phyloP scores from a whole-genome alignment of 2,888 invertebrate species.

The Caradrina clavipalpis region DNA sequence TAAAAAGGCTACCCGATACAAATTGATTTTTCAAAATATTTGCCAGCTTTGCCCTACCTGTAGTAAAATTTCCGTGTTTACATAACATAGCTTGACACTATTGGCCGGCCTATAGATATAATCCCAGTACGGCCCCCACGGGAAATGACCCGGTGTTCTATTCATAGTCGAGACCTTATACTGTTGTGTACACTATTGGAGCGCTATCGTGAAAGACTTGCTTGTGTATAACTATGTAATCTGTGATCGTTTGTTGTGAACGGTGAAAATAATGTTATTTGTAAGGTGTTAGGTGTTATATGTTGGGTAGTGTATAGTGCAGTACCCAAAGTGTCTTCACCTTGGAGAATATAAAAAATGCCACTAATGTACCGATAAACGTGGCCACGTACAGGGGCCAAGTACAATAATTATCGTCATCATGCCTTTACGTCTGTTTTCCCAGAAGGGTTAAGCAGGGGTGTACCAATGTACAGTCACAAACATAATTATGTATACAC shows the following conservation, averaged over 20 bases:
- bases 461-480: too few species aligned
- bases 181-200: slow-evolving; percentile 37
- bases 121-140: slow-evolving; percentile 39
- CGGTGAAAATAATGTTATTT: slow-evolving; percentile 13
- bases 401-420: too few species aligned
- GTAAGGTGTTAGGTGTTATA: too few species aligned
- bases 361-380: too few species aligned
- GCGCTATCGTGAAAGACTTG: slow-evolving; percentile 18
- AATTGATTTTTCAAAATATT: not conserved
- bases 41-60: not conserved
- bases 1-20: too few species aligned
- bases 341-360: too few species aligned
- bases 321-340: too few species aligned
- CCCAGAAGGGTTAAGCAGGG: too few species aligned
- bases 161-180: slow-evolving; percentile 41
- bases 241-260: slow-evolving; percentile 4
- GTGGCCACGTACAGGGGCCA: too few species aligned
- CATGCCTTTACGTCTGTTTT: too few species aligned
- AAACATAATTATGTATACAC: too few species aligned
- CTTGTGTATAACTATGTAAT: slow-evolving; percentile 1
- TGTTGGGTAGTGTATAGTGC: too few species aligned
- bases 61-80: not conserved
- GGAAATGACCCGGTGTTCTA: slow-evolving; percentile 53
- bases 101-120: slow-evolving; percentile 18
- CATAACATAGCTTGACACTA: slow-evolving; percentile 20